Conservation (phyloP, 2,797 vertebrate species). For the Tangara arthus region DNA sequence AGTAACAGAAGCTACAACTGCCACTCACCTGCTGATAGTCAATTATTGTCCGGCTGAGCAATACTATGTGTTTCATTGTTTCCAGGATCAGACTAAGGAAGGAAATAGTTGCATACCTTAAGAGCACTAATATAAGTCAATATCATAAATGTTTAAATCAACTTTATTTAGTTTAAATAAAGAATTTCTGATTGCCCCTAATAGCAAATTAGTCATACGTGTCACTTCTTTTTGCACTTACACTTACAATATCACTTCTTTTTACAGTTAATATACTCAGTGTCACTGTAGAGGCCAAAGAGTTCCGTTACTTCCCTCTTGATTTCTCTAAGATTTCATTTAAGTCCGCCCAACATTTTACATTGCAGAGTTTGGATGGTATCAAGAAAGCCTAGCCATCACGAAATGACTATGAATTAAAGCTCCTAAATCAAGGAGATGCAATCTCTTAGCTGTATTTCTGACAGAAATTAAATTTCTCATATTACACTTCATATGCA, state of each 20-base stretch:
- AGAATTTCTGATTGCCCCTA: background rate
- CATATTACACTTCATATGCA: background rate
- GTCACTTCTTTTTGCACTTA: background rate
- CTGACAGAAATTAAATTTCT: background rate
- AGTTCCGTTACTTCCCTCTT: background rate
- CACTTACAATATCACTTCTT: background rate
- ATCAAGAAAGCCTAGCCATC: background rate
- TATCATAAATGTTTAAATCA: background rate
- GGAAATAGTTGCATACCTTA: background rate
- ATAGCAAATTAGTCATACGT: background rate
- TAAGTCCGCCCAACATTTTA: background rate
- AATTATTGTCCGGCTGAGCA: constrained; percentile 34
- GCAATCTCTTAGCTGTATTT: background rate
- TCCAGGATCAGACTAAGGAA: constrained; percentile 60
- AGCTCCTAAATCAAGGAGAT: background rate
- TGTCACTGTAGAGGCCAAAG: background rate
- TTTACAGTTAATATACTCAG: background rate
- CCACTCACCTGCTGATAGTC: constrained; percentile 57
- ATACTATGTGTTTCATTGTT: constrained; percentile 15
- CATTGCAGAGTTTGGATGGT: background rate
- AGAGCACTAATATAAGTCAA: background rate
- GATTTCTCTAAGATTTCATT: background rate
- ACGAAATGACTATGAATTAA: background rate
- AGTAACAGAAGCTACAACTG: background rate
- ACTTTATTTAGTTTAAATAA: background rate